These are phyloP conservation scores for Glandiceps talaboti DNA, from an alignment of 53 echinoderm and acorn worm genomes.

Conservation along the genomic window DNA sequence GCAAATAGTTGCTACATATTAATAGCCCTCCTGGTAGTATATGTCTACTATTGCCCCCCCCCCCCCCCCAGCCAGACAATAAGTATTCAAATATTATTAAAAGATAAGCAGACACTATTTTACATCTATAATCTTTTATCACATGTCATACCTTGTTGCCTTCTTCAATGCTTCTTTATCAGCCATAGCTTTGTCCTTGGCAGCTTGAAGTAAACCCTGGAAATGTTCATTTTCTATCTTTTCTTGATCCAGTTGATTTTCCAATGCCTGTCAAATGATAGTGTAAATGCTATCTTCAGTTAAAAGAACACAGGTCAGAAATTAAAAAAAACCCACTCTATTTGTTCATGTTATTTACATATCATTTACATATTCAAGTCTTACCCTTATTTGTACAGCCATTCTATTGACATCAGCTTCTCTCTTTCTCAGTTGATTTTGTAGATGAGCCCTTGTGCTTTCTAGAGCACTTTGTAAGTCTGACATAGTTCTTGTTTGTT, in stretches of 20 bases:
- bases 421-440: constrained; percentile 84
- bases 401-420: constrained; percentile 92
- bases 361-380: too few species aligned
- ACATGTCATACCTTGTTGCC: constrained; percentile 49
- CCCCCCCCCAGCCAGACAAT: too few species aligned
- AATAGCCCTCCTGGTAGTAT: too few species aligned
- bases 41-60: too few species aligned
- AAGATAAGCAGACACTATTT: background rate
- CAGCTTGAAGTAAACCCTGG: constrained; percentile 44
- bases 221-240: constrained; percentile 67
- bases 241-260: constrained; percentile 77
- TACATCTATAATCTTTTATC: background rate
- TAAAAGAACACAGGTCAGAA: too few species aligned
- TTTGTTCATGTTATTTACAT: too few species aligned
- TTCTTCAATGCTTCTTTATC: constrained; percentile 95
- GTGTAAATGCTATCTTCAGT: too few species aligned
- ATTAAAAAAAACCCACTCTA: too few species aligned
- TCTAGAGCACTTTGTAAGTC: constrained; percentile 66
- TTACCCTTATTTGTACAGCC: constrained; percentile 83
- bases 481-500: constrained; percentile 46
- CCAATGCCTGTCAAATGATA: constrained; percentile 56
- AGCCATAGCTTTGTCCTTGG: constrained; percentile 70
- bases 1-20: too few species aligned
- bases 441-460: constrained; percentile 76
- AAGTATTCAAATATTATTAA: too few species aligned